These are phyloP conservation scores for Beris morrisii DNA, from an alignment of 2,888 invertebrate genomes.

Conservation along the genomic window DNA sequence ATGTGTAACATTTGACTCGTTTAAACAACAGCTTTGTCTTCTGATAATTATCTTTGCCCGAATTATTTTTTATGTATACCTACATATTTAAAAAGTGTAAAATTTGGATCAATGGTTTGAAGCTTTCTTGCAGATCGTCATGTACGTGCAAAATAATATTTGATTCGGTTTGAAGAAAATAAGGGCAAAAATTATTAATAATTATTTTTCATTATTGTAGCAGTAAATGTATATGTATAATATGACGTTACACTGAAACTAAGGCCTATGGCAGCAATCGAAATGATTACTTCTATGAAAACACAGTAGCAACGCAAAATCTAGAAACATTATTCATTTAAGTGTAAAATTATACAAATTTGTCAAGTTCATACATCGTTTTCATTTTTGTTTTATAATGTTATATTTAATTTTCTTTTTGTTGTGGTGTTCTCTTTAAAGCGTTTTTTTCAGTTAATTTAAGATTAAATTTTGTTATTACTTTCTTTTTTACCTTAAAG, in stretches of 20 bases:
- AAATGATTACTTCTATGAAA: slow-evolving; percentile 6
- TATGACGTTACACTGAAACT: background rate
- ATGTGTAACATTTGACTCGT: background rate
- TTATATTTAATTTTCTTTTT: background rate
- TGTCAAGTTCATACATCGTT: background rate
- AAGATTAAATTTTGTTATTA: background rate
- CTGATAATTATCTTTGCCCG: too few relatives aligned
- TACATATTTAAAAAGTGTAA: slow-evolving; percentile 21
- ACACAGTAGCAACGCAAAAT: background rate
- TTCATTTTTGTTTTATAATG: background rate
- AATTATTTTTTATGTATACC: background rate
- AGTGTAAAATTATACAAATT: slow-evolving; percentile 4
- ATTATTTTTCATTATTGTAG: too few relatives aligned
- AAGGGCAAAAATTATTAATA: too few relatives aligned
- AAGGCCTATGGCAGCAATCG: background rate
- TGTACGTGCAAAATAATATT: too few relatives aligned
- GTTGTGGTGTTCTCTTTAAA: slow-evolving; percentile 23
- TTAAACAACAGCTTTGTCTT: too few relatives aligned
- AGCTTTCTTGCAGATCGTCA: too few relatives aligned
- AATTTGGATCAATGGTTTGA: too few relatives aligned
- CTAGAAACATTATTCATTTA: slow-evolving; percentile 4
- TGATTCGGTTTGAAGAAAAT: too few relatives aligned
- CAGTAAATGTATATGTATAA: too few relatives aligned
- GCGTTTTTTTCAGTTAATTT: slow-evolving; percentile 11
- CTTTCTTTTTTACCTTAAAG: background rate